Evolutionary conservation across 1,140 invertebrate species (phyloP).

Genomic region (Laupala kohalensis): DNA sequence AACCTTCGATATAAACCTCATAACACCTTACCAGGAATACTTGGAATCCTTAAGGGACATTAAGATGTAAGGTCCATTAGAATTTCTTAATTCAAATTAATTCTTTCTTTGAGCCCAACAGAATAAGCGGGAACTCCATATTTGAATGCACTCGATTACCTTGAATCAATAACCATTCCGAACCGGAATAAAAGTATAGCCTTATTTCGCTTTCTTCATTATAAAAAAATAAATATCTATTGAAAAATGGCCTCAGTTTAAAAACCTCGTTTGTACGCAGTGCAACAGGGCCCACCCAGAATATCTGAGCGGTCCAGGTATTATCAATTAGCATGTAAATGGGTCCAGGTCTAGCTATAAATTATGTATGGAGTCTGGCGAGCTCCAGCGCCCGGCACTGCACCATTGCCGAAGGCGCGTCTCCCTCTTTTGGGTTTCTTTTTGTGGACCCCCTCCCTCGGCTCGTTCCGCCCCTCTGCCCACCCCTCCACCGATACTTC

Average conservation of each 20-base stretch:
- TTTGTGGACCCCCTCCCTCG: background rate
- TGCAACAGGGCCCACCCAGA: background rate
- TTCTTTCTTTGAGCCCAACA: background rate
- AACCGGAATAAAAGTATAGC: background rate
- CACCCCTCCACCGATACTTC: background rate
- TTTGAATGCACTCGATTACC: background rate
- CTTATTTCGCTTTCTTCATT: background rate
- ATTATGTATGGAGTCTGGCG: constrained; percentile 10
- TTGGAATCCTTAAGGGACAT: background rate
- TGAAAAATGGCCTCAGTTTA: constrained; percentile 2
- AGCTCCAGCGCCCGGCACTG: no score
- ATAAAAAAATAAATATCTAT: background rate
- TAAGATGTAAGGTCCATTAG: background rate
- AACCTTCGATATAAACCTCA: no score
- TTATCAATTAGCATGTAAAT: constrained; percentile 16
- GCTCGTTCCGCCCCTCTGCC: background rate
- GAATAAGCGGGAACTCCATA: background rate
- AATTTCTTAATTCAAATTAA: background rate
- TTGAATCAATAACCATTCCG: background rate
- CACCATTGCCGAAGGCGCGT: no score
- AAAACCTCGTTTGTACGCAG: constrained; percentile 3
- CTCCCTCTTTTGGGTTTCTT: background rate
- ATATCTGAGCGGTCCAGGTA: background rate
- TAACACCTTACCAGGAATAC: no score
- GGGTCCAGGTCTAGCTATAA: constrained; percentile 5